A percentile compares a stretch with the other conserved stretches of the same genome.
Evolutionary conservation across 2,113 vertebrate species (phyloP).

Genomic region (Saguinus midas): DNA sequence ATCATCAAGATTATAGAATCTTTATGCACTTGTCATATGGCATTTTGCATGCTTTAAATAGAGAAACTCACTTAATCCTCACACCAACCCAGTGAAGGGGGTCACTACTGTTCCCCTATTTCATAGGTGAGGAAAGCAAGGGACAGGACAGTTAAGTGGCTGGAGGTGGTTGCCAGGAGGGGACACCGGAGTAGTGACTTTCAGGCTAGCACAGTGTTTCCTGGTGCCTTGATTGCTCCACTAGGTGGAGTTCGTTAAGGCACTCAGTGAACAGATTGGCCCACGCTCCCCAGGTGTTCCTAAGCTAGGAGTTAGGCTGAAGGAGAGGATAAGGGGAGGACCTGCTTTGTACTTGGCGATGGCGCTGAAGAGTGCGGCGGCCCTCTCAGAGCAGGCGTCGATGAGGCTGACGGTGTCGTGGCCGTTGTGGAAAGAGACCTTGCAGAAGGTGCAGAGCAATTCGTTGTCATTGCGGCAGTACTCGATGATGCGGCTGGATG

Average conservation of each 20-base stretch:
- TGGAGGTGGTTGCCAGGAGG: background rate
- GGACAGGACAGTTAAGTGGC: background rate
- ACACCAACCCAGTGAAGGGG: background rate
- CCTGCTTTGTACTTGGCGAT: conserved; percentile 82
- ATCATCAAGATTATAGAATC: background rate
- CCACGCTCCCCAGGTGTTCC: background rate
- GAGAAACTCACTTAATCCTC: background rate
- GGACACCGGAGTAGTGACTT: background rate
- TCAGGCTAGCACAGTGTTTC: background rate
- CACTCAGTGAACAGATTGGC: background rate
- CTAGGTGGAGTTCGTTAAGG: background rate
- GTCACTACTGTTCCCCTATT: background rate
- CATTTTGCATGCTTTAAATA: background rate
- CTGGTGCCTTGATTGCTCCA: background rate
- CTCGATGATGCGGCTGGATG: conserved; percentile 70
- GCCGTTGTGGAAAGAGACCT: conserved; percentile 59
- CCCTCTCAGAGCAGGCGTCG: conserved; percentile 62
- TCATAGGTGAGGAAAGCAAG: conserved; percentile 39
- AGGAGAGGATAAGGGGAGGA: background rate
- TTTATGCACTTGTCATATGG: background rate
- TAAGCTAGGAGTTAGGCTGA: no score
- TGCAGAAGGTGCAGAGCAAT: conserved; percentile 78
- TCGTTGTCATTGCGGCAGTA: conserved; percentile 78
- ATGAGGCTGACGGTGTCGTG: conserved; percentile 73
- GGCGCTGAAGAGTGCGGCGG: conserved; percentile 75